Percentiles rank a stretch among this genome's conserved stretches.
phyloP scores from a whole-genome alignment of 1,140 invertebrate genomes.

The Hestina assimilis region DNA sequence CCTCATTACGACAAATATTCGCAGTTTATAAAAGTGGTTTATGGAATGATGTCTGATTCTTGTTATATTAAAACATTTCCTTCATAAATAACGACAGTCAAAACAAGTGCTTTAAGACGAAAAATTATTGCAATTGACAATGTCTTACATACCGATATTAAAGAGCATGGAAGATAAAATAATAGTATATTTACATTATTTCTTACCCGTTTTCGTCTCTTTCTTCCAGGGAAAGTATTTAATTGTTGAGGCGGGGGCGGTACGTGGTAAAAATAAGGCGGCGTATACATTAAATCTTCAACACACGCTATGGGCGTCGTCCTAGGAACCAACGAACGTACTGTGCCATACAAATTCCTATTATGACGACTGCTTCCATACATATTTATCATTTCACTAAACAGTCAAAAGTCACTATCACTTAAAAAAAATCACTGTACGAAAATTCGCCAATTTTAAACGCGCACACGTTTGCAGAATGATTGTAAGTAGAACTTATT shows the following conservation, averaged over 20 bases:
- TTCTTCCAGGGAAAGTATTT: slow-evolving; percentile 69
- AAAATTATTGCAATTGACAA: too few relatives aligned
- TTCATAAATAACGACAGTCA: too few relatives aligned
- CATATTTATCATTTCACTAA: slow-evolving; percentile 56
- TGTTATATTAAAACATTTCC: too few relatives aligned
- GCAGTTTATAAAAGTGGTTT: too few relatives aligned
- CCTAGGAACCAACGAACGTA: slow-evolving; percentile 59
- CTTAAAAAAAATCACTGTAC: slow-evolving; percentile 40
- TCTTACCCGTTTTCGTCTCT: slow-evolving; percentile 64
- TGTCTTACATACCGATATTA: too few relatives aligned
- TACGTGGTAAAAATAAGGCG: slow-evolving; percentile 69
- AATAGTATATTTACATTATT: neutral
- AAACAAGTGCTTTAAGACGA: too few relatives aligned
- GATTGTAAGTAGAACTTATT: slow-evolving; percentile 62
- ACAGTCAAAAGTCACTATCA: slow-evolving; percentile 31
- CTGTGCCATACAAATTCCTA: slow-evolving; percentile 64
- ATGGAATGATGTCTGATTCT: too few relatives aligned
- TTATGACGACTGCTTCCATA: slow-evolving; percentile 52
- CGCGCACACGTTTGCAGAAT: slow-evolving; percentile 22
- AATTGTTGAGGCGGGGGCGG: slow-evolving; percentile 61
- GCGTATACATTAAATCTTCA: slow-evolving; percentile 56
- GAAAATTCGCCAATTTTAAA: slow-evolving; percentile 39
- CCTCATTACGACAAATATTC: too few relatives aligned
- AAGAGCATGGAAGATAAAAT: too few relatives aligned
- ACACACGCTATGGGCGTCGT: slow-evolving; percentile 46